phyloP scores from a whole-genome alignment of 2,888 invertebrate genomes.

The Sepioteuthis lessoniana region DNA sequence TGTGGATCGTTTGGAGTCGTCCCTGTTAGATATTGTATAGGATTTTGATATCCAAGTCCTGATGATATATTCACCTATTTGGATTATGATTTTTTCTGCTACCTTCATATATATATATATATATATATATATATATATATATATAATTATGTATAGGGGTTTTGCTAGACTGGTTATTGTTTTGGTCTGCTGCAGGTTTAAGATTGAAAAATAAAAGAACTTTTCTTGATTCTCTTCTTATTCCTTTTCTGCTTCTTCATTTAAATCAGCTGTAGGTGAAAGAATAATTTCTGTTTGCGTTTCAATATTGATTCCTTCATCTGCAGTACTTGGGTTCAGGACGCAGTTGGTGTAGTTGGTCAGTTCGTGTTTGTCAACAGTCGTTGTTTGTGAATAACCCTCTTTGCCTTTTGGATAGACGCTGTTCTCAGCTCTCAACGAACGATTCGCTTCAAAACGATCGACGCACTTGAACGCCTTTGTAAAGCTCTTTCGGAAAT shows the following conservation, averaged over 20 bases:
- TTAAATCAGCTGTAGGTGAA: not conserved
- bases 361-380: slow-evolving; percentile 14
- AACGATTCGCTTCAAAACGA: slow-evolving; percentile 61
- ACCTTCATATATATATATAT: not conserved
- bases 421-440: slow-evolving; percentile 64
- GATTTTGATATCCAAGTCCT: no score
- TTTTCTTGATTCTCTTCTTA: no score
- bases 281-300: not conserved
- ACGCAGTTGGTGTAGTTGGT: not conserved
- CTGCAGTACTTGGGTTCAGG: not conserved
- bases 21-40: no score
- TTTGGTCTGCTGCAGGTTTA: not conserved
- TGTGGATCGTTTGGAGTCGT: no score
- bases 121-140: slow-evolving; percentile 35
- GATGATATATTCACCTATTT: no score
- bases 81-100: no score
- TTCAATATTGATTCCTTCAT: not conserved
- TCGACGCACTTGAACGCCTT: slow-evolving; percentile 72
- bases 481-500: slow-evolving; percentile 73
- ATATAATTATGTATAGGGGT: not conserved
- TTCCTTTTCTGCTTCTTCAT: not conserved
- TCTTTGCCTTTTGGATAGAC: slow-evolving; percentile 60
- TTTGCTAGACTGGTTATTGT: not conserved
- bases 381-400: slow-evolving; percentile 37
- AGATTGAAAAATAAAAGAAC: not conserved